Conservation (phyloP, 2,113 vertebrate genomes). For the Hemiscyllium ocellatum region DNA sequence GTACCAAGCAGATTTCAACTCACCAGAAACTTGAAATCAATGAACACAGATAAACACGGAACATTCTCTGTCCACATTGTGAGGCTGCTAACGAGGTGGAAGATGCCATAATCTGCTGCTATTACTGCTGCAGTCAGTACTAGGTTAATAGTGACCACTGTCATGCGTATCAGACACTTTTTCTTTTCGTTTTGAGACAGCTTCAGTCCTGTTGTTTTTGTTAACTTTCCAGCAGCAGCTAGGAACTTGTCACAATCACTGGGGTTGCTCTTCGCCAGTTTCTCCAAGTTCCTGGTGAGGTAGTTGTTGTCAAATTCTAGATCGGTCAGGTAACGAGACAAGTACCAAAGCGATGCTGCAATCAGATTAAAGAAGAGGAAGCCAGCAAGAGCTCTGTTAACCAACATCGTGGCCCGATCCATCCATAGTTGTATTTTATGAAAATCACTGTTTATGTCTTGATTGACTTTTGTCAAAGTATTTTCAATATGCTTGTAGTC, state of each 20-base stretch:
- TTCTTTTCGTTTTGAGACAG: slow-evolving; percentile 61
- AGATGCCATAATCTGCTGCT: slow-evolving; percentile 64
- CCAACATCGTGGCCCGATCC: slow-evolving; percentile 18
- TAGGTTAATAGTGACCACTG: slow-evolving; percentile 62
- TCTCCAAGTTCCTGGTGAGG: slow-evolving; percentile 54
- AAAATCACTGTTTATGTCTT: neutral
- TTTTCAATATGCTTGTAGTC: neutral
- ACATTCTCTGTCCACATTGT: slow-evolving; percentile 62
- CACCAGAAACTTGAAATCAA: slow-evolving; percentile 66
- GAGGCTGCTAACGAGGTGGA: slow-evolving; percentile 54
- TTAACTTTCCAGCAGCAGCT: slow-evolving; percentile 48
- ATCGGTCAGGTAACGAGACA: slow-evolving; percentile 72
- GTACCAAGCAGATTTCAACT: slow-evolving; percentile 34
- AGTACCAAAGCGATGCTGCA: slow-evolving; percentile 62
- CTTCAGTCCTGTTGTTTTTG: slow-evolving; percentile 48
- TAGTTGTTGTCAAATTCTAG: slow-evolving; percentile 72
- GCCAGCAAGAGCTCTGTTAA: slow-evolving; percentile 64
- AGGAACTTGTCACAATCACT: slow-evolving; percentile 41
- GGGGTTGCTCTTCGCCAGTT: slow-evolving; percentile 44
- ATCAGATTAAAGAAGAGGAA: slow-evolving; percentile 64
- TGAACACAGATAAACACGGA: slow-evolving; percentile 54
- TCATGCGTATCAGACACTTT: slow-evolving; percentile 55
- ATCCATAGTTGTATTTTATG: neutral
- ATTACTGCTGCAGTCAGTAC: slow-evolving; percentile 54
- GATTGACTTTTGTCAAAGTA: neutral